Evolutionary conservation across 2,797 vertebrate species (phyloP), one percentile per base, ranked within the genome.

Genomic region (Rhyacichthys aspro): DNA sequence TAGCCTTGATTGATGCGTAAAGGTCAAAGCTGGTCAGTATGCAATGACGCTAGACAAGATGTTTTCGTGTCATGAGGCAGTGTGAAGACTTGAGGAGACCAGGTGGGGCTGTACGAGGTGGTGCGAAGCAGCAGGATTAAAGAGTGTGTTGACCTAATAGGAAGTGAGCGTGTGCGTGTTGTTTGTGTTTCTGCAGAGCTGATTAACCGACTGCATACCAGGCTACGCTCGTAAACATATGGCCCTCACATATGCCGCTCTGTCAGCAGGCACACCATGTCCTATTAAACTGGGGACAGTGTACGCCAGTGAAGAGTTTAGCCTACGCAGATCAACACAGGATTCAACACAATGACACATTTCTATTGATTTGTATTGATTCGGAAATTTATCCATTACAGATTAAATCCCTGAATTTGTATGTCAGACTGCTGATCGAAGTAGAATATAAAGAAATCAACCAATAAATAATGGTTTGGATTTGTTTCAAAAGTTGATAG

Each of bases 201-300:
- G 74, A 88, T 91, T 90, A 89, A 72, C 82, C 39, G 55, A 76
- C 67, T 62, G 71, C 59, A 72, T 52, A 74, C 59, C 50, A 57
- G 38, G 67, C 66, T 37, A 36, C 57, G 33, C 70, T 63, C 44
- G 15, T 83, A 81, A 88, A 87, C 86, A 90, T 81, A 88, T 87
- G 84, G 67, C 23, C n/a, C 53, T 48, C 59, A 59, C 86, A 87
- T 76, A 88, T 85, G 83, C 66, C 59, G 56, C 65, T 38, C 44
- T 18, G 53, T 74, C 71, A 70, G 59, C 76, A 65, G n/a, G 39
- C n/a, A 43, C 58, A 70, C 60, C 8, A 7, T 69, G 55, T 42
- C 12, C 17, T 32, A 39, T 23, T 42, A 32, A 46, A 54, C 43
- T 11, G 18, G 37, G 36, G 9, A 17, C 37, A 33, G 5, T 2